Evolutionary conservation across 2,113 vertebrate genomes (phyloP).

Genomic region (Ameiurus melas): DNA sequence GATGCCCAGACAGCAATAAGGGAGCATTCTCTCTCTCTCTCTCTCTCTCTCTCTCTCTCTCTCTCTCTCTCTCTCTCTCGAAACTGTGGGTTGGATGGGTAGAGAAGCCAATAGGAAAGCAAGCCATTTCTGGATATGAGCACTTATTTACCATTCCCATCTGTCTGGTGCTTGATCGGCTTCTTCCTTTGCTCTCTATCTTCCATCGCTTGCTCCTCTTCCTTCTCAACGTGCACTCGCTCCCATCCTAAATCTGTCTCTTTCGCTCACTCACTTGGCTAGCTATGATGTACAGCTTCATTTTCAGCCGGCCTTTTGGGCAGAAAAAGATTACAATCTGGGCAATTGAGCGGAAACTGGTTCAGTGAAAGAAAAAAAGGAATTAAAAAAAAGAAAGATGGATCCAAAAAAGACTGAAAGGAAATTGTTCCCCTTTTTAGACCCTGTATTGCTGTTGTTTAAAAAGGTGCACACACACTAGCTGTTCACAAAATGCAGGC

Average conservation of each 20-base stretch:
- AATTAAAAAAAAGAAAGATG: not conserved
- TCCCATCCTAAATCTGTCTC: slow-evolving; percentile 26
- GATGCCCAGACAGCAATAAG: slow-evolving; percentile 47
- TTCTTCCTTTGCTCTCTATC: slow-evolving; percentile 18
- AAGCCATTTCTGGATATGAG: slow-evolving; percentile 40
- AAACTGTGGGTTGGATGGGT: slow-evolving; percentile 29
- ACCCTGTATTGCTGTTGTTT: slow-evolving; percentile 30
- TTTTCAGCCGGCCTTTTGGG: slow-evolving; percentile 65
- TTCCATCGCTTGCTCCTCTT: not conserved
- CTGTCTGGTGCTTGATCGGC: slow-evolving; percentile 26
- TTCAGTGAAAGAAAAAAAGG: slow-evolving; percentile 50
- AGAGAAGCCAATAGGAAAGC: slow-evolving; percentile 29
- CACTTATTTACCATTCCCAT: slow-evolving; percentile 58
- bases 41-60: not conserved
- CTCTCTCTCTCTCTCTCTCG: not conserved
- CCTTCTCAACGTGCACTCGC: slow-evolving; percentile 17
- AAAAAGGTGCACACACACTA: not conserved
- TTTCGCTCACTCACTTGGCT: slow-evolving; percentile 51
- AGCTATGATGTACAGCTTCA: slow-evolving; percentile 74
- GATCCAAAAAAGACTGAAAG: slow-evolving; percentile 27
- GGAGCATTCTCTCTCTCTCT: slow-evolving; percentile 21
- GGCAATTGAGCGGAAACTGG: slow-evolving; percentile 68
- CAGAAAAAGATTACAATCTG: slow-evolving; percentile 71
- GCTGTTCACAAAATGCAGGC: not conserved
- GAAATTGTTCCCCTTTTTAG: slow-evolving; percentile 41